Conservation (phyloP, 2,888 invertebrate genomes). For the Synergus japonicus region DNA sequence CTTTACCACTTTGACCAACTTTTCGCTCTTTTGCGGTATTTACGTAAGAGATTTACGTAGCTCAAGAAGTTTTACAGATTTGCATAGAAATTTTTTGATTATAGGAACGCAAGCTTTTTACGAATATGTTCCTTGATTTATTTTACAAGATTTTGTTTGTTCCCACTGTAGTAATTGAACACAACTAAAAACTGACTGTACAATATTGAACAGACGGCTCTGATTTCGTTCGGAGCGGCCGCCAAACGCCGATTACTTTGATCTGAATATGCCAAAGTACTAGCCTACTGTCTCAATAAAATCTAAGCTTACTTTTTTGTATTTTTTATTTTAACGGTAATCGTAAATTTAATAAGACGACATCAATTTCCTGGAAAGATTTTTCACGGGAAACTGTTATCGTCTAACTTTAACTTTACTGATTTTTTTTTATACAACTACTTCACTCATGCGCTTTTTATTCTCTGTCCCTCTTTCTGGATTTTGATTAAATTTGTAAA, state of each 20-base stretch:
- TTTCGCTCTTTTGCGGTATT: too few relatives aligned
- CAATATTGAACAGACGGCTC: constrained; percentile 56
- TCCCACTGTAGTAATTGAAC: constrained; percentile 65
- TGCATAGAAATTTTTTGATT: neutral
- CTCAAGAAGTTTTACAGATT: neutral
- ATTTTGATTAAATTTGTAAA: constrained; percentile 10
- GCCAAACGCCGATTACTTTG: neutral
- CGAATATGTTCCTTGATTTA: constrained; percentile 37
- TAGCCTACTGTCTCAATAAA: constrained; percentile 12
- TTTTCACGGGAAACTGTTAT: too few relatives aligned
- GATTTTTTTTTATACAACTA: neutral
- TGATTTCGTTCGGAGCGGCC: constrained; percentile 21
- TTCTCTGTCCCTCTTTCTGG: neutral
- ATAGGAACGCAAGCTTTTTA: constrained; percentile 16
- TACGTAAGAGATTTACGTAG: neutral
- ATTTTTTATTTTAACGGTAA: constrained; percentile 27
- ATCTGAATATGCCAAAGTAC: constrained; percentile 15
- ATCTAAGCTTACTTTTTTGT: constrained; percentile 1
- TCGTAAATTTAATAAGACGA: neutral
- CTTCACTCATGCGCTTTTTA: neutral
- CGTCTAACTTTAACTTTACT: neutral
- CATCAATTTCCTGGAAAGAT: too few relatives aligned
- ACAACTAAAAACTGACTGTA: constrained; percentile 69
- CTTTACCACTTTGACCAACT: too few relatives aligned
- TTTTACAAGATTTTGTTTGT: constrained; percentile 41